phyloP scores from a whole-genome alignment of 1,140 invertebrate genomes.

The Tetramorium parvispinum region DNA sequence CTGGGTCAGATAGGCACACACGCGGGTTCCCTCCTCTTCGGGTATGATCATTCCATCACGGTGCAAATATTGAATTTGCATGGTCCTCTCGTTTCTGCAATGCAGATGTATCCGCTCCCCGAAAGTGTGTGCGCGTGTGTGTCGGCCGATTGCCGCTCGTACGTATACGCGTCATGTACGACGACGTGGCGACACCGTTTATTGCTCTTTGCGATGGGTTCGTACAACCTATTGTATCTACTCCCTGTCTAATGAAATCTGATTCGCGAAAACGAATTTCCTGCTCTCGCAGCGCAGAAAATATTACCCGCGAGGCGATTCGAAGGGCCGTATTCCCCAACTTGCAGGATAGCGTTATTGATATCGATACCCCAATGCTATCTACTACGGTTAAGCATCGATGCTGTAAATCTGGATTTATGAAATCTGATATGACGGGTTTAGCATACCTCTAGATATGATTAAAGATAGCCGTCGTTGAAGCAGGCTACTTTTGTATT shows the following conservation, averaged over 20 bases:
- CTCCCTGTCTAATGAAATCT: conserved; percentile 63
- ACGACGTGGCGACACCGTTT: conserved; percentile 46
- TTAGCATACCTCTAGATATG: not conserved
- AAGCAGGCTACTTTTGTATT: not conserved
- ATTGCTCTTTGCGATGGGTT: conserved; percentile 58
- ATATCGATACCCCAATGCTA: conserved; percentile 30
- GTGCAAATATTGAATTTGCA: conserved; percentile 75
- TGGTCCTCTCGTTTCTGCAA: conserved; percentile 73
- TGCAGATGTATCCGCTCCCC: conserved; percentile 66
- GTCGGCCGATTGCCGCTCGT: not conserved
- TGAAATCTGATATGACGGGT: not conserved
- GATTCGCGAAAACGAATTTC: conserved; percentile 57
- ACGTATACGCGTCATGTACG: conserved; percentile 13
- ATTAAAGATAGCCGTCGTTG: no score
- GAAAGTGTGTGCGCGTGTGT: conserved; percentile 32
- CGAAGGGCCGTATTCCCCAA: not conserved
- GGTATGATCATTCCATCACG: conserved; percentile 69
- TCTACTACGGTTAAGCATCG: not conserved
- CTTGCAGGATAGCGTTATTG: conserved; percentile 2
- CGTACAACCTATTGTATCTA: conserved; percentile 63
- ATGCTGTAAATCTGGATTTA: conserved; percentile 22
- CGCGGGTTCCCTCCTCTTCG: conserved; percentile 38
- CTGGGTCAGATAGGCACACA: conserved; percentile 58
- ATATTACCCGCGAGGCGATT: conserved; percentile 13
- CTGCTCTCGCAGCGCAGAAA: conserved; percentile 1